Conservation (phyloP, 1,140 invertebrate genomes). For the Hyposmocoma kahamanoa region DNA sequence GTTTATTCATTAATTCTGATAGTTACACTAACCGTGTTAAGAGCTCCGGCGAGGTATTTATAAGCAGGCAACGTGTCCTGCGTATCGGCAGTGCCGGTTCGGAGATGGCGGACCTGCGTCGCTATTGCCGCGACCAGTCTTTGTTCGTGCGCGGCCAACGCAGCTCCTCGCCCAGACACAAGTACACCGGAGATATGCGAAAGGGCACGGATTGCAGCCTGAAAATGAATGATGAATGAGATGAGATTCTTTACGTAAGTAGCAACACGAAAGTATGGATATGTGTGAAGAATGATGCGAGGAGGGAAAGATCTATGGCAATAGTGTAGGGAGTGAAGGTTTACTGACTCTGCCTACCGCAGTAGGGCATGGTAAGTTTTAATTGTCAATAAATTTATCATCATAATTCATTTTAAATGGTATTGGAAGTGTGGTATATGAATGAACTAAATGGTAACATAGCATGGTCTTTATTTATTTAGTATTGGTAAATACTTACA, state of each 20-base stretch:
- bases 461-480: too few relatives aligned
- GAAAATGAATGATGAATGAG: too few relatives aligned
- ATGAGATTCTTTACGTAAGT: too few relatives aligned
- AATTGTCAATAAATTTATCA: too few relatives aligned
- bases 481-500: constrained; percentile 29
- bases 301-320: too few relatives aligned
- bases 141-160: constrained; percentile 82
- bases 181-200: constrained; percentile 78
- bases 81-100: constrained; percentile 50
- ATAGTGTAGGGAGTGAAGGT: neutral
- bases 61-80: constrained; percentile 73
- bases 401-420: too few relatives aligned
- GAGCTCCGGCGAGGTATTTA: constrained; percentile 77
- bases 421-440: too few relatives aligned
- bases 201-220: constrained; percentile 78
- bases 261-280: too few relatives aligned
- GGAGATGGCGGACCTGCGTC: constrained; percentile 80
- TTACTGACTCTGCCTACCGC: neutral
- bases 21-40: constrained; percentile 79
- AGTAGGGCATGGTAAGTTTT: too few relatives aligned
- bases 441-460: too few relatives aligned
- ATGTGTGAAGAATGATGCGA: too few relatives aligned
- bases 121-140: constrained; percentile 82
- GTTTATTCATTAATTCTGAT: too few relatives aligned
- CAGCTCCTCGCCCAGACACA: constrained; percentile 79